A percentile compares a stretch with the other conserved stretches of the same genome.
phyloP scores from a whole-genome alignment of 2,888 invertebrate genomes.

The Brachyptera risi region DNA sequence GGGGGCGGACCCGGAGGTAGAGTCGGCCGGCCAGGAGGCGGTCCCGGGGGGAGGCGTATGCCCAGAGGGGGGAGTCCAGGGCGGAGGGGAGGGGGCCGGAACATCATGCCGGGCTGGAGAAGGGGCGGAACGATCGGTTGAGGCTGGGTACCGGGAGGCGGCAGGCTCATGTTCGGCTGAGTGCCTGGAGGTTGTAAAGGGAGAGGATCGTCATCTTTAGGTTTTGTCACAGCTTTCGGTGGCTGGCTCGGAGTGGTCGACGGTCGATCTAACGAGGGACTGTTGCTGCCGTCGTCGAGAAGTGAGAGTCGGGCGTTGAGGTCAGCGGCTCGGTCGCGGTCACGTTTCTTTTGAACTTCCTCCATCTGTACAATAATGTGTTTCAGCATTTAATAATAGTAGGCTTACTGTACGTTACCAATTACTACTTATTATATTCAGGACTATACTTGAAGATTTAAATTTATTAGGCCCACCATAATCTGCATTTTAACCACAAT shows the following conservation, averaged over 20 bases:
- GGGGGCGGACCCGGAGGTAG: constrained; percentile 42
- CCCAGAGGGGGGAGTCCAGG: constrained; percentile 45
- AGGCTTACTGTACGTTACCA: no score
- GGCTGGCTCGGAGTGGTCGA: constrained; percentile 34
- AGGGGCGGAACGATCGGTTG: constrained; percentile 48
- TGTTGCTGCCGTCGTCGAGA: constrained; percentile 43
- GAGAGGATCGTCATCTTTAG: constrained; percentile 38
- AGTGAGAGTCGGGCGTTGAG: constrained; percentile 51
- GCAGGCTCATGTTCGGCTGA: constrained; percentile 24
- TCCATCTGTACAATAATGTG: constrained; percentile 62
- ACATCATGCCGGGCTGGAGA: constrained; percentile 48
- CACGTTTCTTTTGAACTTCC: constrained; percentile 73
- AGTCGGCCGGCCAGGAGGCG: constrained; percentile 52
- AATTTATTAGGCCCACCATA: no score
- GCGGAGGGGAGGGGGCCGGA: constrained; percentile 52
- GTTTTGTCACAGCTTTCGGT: constrained; percentile 36
- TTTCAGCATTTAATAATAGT: no score
- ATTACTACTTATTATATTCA: no score
- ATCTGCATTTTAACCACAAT: no score
- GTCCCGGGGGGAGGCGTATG: constrained; percentile 51
- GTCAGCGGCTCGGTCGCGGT: constrained; percentile 60
- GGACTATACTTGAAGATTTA: no score
- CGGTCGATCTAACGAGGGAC: constrained; percentile 31
- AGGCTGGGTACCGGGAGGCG: constrained; percentile 29
- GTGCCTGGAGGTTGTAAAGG: constrained; percentile 35